These are phyloP conservation scores for Catharus ustulatus DNA, from an alignment of 2,797 vertebrate species.

Conservation along the genomic window DNA sequence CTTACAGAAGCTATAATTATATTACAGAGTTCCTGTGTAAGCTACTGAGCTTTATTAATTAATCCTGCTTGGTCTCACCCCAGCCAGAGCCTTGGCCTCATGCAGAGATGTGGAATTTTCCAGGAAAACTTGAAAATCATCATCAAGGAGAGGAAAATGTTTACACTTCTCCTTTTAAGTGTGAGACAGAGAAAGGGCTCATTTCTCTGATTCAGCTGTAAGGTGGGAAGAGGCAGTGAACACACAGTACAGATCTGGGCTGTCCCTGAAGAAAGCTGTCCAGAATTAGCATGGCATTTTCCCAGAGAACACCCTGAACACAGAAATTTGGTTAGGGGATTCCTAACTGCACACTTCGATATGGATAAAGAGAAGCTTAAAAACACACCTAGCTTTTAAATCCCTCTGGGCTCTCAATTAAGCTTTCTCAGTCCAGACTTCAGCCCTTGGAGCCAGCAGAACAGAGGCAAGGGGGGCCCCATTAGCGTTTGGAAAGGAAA, in stretches of 20 bases:
- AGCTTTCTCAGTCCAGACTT: not conserved
- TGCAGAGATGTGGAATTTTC: conserved; percentile 90
- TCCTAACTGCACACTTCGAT: not conserved
- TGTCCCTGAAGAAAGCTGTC: not conserved
- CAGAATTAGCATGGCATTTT: not conserved
- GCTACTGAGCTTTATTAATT: conserved; percentile 80
- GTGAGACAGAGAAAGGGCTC: not conserved
- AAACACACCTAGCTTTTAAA: not conserved
- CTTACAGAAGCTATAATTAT: conserved; percentile 85
- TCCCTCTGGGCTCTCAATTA: not conserved
- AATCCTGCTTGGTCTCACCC: conserved; percentile 71
- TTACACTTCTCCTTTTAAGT: not conserved
- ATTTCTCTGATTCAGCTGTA: not conserved
- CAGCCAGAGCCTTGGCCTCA: conserved; percentile 51
- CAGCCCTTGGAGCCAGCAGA: rapidly evolving
- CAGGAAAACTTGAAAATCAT: conserved; percentile 88
- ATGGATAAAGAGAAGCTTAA: not conserved
- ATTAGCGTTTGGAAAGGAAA: not conserved
- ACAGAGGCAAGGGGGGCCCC: not conserved
- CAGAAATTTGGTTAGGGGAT: not conserved
- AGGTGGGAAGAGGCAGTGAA: not conserved
- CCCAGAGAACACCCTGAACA: not conserved
- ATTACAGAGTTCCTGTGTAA: conserved; percentile 78
- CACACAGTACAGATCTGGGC: rapidly evolving
- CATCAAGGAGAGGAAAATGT: conserved; percentile 59